Evolutionary conservation across 2,113 vertebrate species (phyloP).

Genomic region (Muntiacus muntjak): DNA sequence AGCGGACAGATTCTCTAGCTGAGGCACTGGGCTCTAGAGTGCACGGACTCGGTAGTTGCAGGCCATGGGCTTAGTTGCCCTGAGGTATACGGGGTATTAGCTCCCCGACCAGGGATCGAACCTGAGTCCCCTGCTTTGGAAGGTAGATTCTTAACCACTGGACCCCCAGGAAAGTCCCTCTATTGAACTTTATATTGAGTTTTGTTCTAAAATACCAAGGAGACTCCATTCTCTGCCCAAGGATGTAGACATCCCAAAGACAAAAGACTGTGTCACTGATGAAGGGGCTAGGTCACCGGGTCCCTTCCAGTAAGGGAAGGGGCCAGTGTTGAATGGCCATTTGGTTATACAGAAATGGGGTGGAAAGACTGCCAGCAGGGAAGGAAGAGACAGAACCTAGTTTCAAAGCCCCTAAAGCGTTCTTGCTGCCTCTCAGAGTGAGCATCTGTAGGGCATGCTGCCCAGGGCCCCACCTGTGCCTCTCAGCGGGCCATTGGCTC

Average conservation of each 20-base stretch:
- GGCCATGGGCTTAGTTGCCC: neutral
- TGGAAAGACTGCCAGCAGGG: neutral
- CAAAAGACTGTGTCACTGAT: neutral
- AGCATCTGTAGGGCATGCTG: accelerated
- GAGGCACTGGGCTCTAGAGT: neutral
- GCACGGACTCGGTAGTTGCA: neutral
- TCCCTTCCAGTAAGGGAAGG: neutral
- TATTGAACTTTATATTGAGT: neutral
- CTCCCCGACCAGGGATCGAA: neutral
- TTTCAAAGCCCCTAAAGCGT: neutral
- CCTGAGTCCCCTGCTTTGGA: neutral
- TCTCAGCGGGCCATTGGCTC: accelerated
- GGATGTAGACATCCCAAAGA: neutral
- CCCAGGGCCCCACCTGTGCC: neutral
- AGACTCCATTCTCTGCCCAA: neutral
- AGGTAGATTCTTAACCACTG: neutral
- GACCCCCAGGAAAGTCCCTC: neutral
- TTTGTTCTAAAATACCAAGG: neutral
- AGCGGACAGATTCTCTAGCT: accelerated
- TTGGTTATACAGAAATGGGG: neutral
- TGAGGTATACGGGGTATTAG: neutral
- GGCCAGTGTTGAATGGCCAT: accelerated
- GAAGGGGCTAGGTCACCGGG: neutral
- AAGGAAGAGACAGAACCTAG: neutral
- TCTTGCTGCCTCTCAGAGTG: neutral